Evolutionary conservation across 1,140 invertebrate species (phyloP), one percentile per base, ranked within the genome.

Genomic region (Saccostrea cuccullata): DNA sequence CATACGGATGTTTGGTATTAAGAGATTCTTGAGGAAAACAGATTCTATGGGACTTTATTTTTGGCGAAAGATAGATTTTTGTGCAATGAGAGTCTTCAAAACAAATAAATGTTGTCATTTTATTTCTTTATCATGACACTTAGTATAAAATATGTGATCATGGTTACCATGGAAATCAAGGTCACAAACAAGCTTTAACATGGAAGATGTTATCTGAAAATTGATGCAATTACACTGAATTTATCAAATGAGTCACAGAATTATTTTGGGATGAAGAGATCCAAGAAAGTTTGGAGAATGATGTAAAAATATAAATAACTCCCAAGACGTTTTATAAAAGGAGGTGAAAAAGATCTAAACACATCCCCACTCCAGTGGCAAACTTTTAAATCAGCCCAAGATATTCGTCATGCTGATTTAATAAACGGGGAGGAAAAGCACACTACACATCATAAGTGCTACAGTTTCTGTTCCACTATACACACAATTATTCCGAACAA

Each of bases 281-380:
- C 70, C 70, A 77, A 77, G 26, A 77, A 26, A 26, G 26, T 77
- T n/a, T 77, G 30, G 13, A 77, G 70, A 77, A 30, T 36, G 26
- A 77, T 23, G 26, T 77, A 77, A 77, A 73, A 77, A 77, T 77
- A 77, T 30, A 77, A 30, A 15, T n/a, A 77, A 30, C 70, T 36
- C 70, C 70, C 70, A 77, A 77, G 70, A 77, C 26, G 70, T 36
- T 40, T 36, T 77, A 77, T 77, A 77, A 30, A 26, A 26, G 26
- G 70, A 77, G 70, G 70, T 77, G 70, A 30, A 77, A 77, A 77
- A 77, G 70, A 77, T 77, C 70, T 77, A 36, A 77, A 77, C 70
- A 77, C n/a, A 60, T 36, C 30, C 9, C 23, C 15, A 40, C 70
- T 77, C 30, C 70, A 77, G 26, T 26, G 70, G 70, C 70, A 77